Evolutionary conservation across 2,113 vertebrate species (phyloP).

Genomic region (Suncus etruscus): DNA sequence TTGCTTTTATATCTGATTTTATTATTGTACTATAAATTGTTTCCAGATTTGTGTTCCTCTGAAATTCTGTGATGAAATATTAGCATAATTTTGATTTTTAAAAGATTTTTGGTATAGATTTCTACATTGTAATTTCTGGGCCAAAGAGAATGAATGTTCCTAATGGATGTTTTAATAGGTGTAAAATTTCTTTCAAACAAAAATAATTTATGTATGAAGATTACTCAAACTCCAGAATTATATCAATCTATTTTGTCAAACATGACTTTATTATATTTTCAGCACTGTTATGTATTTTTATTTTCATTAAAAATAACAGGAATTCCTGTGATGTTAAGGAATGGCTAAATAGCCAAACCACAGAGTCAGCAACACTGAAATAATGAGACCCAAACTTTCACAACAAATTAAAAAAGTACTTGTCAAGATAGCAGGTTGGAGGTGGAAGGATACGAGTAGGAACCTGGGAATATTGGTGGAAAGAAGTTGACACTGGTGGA

Average conservation of each 20-base stretch:
- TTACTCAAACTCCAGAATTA: not conserved
- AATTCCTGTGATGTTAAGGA: not conserved
- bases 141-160: not conserved
- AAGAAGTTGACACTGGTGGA: no score
- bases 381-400: no score
- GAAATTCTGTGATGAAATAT: not conserved
- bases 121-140: not conserved
- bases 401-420: no score
- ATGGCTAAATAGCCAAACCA: no score
- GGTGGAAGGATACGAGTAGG: no score
- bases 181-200: conserved; percentile 22
- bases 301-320: conserved; percentile 31
- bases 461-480: no score
- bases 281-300: not conserved
- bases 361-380: no score
- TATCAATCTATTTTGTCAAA: conserved; percentile 12
- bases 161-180: not conserved
- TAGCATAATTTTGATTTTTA: not conserved
- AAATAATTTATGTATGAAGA: not conserved
- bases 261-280: not conserved
- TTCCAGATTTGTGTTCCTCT: not conserved
- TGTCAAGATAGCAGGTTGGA: no score
- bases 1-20: conserved; percentile 5
- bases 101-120: not conserved
- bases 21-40: not conserved